A percentile compares a stretch with the other conserved stretches of the same genome.
phyloP scores from a whole-genome alignment of 2,888 invertebrate species.

The Byasa hedistus region DNA sequence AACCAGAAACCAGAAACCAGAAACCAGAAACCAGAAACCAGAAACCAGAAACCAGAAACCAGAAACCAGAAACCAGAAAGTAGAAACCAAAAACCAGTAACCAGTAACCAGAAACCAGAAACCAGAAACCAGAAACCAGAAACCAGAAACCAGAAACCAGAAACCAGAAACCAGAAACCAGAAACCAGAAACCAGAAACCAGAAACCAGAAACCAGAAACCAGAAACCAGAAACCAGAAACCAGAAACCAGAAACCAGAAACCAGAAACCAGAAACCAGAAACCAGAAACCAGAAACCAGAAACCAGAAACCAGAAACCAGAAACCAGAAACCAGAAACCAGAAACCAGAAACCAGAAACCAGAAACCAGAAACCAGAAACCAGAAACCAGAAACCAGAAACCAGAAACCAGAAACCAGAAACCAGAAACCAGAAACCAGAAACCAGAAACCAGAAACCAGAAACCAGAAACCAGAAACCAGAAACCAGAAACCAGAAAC shows the following conservation, averaged over 20 bases:
- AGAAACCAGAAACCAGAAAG: slow-evolving; percentile 6
- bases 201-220: neutral
- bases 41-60: neutral
- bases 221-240: slow-evolving; percentile 8
- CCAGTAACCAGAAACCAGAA: slow-evolving; percentile 1
- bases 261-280: slow-evolving; percentile 3
- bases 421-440: slow-evolving; percentile 4
- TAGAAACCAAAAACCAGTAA: slow-evolving; percentile 4
- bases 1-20: slow-evolving; percentile 1
- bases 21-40: slow-evolving; percentile 7
- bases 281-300: slow-evolving; percentile 4
- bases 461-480: slow-evolving; percentile 8
- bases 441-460: neutral
- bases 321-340: slow-evolving; percentile 8
- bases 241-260: slow-evolving; percentile 1
- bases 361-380: slow-evolving; percentile 8
- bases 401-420: slow-evolving; percentile 3
- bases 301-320: neutral
- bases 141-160: slow-evolving; percentile 4
- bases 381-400: slow-evolving; percentile 1
- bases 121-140: slow-evolving; percentile 3
- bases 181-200: slow-evolving; percentile 8
- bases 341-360: neutral
- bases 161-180: neutral
- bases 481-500: neutral